These are phyloP conservation scores for Cheumatopsyche charites DNA, from an alignment of 1,140 invertebrate genomes.

Conservation along the genomic window DNA sequence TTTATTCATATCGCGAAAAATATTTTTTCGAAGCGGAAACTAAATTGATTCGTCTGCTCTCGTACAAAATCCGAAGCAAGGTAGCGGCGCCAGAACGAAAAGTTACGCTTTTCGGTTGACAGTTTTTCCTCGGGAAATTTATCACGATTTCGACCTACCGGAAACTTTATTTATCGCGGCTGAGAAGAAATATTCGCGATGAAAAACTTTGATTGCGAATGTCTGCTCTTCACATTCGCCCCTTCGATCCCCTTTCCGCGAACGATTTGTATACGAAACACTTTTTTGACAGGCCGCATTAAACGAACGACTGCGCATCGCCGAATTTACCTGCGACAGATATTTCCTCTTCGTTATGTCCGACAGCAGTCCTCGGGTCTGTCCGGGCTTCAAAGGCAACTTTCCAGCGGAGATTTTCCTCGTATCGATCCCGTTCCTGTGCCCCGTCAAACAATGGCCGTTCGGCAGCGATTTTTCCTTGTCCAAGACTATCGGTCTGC, in stretches of 20 bases:
- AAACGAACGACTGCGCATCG: background rate
- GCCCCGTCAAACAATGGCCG: constrained; percentile 37
- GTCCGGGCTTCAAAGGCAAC: constrained; percentile 38
- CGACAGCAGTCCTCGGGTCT: constrained; percentile 34
- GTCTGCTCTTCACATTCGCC: constrained; percentile 4
- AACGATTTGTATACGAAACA: constrained; percentile 13
- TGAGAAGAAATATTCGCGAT: background rate
- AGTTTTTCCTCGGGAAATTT: background rate
- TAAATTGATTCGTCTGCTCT: constrained; percentile 7
- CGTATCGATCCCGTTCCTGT: background rate
- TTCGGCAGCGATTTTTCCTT: constrained; percentile 32
- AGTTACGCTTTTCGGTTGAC: constrained; percentile 9
- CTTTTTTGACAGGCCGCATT: constrained; percentile 20
- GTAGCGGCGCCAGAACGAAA: constrained; percentile 2
- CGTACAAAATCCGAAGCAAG: background rate
- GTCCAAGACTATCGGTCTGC: background rate
- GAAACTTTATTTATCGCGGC: background rate
- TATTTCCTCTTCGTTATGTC: constrained; percentile 54
- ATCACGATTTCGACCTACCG: constrained; percentile 1
- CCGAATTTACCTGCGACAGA: constrained; percentile 56
- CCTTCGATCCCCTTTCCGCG: background rate
- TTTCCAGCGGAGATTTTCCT: constrained; percentile 13
- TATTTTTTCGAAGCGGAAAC: constrained; percentile 6
- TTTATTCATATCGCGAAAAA: background rate
- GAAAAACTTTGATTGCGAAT: constrained; percentile 23